Evolutionary conservation across 2,113 vertebrate species (phyloP), one percentile per base, ranked within the genome.

Genomic region (Austrofundulus limnaeus): DNA sequence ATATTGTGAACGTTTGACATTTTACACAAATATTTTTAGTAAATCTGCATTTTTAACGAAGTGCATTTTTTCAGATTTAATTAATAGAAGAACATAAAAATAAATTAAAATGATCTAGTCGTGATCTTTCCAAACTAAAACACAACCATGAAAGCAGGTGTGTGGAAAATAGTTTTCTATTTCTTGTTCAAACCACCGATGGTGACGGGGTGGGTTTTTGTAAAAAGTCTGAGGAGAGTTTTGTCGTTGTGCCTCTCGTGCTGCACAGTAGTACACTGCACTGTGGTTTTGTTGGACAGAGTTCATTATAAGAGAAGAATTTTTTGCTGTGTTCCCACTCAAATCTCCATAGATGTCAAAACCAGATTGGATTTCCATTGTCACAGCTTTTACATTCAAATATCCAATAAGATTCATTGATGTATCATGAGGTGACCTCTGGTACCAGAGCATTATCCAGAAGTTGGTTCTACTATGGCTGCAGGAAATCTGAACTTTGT

Each of bases 221-320:
- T 74, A n/a, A 16, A 11, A 61, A 31, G 28, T 34, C 49, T 2
- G n/a, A 41, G 54, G 23, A 37, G 52, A 46, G 45, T 24, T 80
- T 41, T 21, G 23, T 48, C 55, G 25, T 15, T 20, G 90, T 90
- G 88, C 57, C 38, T 47, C 0, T 0, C 75, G 67, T 2, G 85
- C 84, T 70, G 87, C 83, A 85, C 88, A 89, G 70, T 78, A 87
- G 53, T 88, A 90, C 15, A 80, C 38, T 0, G 69, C 82, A 2
- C 34, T 75, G 28, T 84, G 54, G 11, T 70, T 16, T 5, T 21
- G 14, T 34, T 17, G n/a, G 21, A 21, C 11, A 0, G 0, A 1
- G 1, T 20, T 3, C 13, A 81, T 13, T 0, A 17, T 1, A 1
- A 85, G 64, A 5, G 72, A 77, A 19, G 46, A 47, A 0, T 68